These are phyloP conservation scores for Patella caerulea DNA, from an alignment of 2,888 invertebrate genomes.

Conservation along the genomic window DNA sequence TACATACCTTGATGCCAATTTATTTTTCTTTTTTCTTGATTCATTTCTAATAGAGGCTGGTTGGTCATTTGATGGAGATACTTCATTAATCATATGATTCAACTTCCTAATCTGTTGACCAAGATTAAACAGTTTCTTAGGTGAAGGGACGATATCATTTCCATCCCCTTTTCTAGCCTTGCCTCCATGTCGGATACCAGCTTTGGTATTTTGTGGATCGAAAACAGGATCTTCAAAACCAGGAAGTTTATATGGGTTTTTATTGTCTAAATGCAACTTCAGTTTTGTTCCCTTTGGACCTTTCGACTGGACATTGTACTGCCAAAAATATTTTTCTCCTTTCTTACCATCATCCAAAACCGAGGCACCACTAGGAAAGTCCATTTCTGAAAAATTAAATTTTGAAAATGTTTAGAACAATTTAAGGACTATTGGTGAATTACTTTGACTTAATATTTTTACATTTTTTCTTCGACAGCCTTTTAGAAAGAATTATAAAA, in stretches of 20 bases:
- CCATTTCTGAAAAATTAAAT: conserved; percentile 12
- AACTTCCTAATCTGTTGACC: conserved; percentile 93
- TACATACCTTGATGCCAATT: conserved; percentile 85
- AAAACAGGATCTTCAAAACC: conserved; percentile 96
- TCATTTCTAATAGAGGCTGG: conserved; percentile 58
- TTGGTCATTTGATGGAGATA: conserved; percentile 77
- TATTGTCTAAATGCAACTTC: conserved; percentile 76
- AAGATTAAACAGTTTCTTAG: conserved; percentile 89
- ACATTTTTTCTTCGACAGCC: too few species aligned
- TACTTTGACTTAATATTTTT: too few species aligned
- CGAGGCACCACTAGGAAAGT: conserved; percentile 29
- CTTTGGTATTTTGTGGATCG: conserved; percentile 77
- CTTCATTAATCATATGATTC: conserved; percentile 91
- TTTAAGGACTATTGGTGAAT: too few species aligned
- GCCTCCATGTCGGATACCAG: conserved; percentile 62
- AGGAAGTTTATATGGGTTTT: conserved; percentile 92
- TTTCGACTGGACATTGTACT: conserved; percentile 98
- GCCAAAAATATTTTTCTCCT: conserved; percentile 86
- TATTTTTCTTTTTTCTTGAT: conserved; percentile 93
- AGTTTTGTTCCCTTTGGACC: conserved; percentile 93
- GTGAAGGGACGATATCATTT: conserved; percentile 96
- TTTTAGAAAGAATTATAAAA: neutral
- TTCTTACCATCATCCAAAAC: conserved; percentile 33
- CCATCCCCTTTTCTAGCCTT: conserved; percentile 96
- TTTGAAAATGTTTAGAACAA: too few species aligned